Evolutionary conservation across 2,797 vertebrate genomes (phyloP), one percentile per base, ranked within the genome.

Genomic region (Danionella dracula): DNA sequence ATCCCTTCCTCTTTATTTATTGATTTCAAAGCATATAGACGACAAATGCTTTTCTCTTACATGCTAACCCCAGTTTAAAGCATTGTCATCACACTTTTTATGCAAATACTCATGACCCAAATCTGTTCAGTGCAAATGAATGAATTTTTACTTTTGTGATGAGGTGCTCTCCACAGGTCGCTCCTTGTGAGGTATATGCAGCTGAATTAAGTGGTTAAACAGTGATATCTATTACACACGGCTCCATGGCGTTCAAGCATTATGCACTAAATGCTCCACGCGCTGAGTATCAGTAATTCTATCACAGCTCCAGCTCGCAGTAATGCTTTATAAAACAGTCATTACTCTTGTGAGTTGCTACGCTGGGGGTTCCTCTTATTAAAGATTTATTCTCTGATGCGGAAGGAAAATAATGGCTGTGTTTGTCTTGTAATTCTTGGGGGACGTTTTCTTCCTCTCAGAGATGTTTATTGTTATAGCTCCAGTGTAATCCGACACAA

Each of bases 61-160:
- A 71, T n/a, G n/a, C n/a, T n/a, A n/a, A n/a, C n/a, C n/a, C n/a
- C n/a, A n/a, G n/a, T 60, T 84, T 85, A 85, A 85, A 77, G 67
- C 83, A 77, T 83, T 82, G 85, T 84, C 78, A 88, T 87, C 84
- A 88, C 79, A 74, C 79, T 83, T 71, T 74, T 87, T 89, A 90
- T 89, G 86, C 82, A 88, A 89, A 89, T 89, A 78, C 79, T 63
- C 50, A 58, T 88, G 85, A 88, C 86, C 86, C 76, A 86, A 85
- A 89, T 90, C 78, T 87, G 86, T 84, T 85, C 74, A 9, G 48
- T 71, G 77, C 81, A 86, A 89, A 90, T 89, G 49, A 86, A 90
- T 88, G 86, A 79, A 82, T 85, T 88, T 27, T 88, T 88, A 88
- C 83, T 84, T 89, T 85, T 82, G 81, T 76, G 78, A 84, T 79